Evolutionary conservation across 2,888 invertebrate genomes (phyloP).

Genomic region (Apantesis nais): DNA sequence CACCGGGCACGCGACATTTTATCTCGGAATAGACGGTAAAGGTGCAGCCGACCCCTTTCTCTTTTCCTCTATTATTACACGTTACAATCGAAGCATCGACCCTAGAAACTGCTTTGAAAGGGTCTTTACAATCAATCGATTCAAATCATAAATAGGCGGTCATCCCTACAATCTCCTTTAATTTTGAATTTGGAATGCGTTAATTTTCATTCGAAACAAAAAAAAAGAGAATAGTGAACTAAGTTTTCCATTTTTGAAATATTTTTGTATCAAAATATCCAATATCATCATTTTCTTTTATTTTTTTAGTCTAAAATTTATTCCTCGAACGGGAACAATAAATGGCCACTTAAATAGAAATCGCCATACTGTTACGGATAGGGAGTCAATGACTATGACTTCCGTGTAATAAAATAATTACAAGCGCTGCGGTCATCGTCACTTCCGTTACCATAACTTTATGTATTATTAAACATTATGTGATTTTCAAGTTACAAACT

Average conservation of each 20-base stretch:
- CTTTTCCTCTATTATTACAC: constrained; percentile 62
- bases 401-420: constrained; percentile 48
- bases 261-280: not conserved
- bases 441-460: constrained; percentile 38
- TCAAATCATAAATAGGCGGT: constrained; percentile 46
- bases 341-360: constrained; percentile 21
- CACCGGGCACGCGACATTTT: constrained; percentile 72
- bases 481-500: not conserved
- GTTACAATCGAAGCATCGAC: constrained; percentile 61
- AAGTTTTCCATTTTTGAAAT: not conserved
- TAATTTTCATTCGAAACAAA: constrained; percentile 12
- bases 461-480: constrained; percentile 22
- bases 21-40: constrained; percentile 60
- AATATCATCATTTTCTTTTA: not conserved
- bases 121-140: constrained; percentile 62
- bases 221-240: not conserved
- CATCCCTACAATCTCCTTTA: constrained; percentile 44
- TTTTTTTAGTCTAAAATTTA: not conserved
- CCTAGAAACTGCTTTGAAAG: constrained; percentile 59
- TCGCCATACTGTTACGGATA: constrained; percentile 28
- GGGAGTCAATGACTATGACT: constrained; percentile 43
- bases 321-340: constrained; percentile 6
- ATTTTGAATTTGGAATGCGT: constrained; percentile 36
- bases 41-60: constrained; percentile 78
- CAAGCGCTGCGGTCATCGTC: constrained; percentile 43